Conservation (phyloP, 2,888 invertebrate genomes). For the Cantharis rustica region DNA sequence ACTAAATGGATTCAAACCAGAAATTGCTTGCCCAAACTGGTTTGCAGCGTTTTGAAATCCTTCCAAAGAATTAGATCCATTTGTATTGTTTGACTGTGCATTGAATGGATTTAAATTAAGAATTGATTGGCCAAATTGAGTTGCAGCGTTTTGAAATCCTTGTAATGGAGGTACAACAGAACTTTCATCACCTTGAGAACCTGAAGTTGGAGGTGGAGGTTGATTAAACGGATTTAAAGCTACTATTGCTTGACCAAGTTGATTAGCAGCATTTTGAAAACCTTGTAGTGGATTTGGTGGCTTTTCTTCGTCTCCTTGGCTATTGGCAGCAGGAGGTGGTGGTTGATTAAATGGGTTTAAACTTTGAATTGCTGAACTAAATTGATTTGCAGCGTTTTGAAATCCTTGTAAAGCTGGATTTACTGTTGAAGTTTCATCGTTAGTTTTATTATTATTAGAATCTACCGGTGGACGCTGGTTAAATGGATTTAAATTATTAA, state of each 20-base stretch:
- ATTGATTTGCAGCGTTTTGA: slow-evolving; percentile 25
- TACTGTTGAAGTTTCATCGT: slow-evolving; percentile 26
- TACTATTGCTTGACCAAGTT: not conserved
- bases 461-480: slow-evolving; percentile 20
- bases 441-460: slow-evolving; percentile 3
- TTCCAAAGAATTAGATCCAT: not conserved
- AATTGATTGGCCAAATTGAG: slow-evolving; percentile 14
- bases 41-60: not conserved
- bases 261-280: slow-evolving; percentile 19
- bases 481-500: slow-evolving; percentile 30
- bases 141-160: slow-evolving; percentile 25
- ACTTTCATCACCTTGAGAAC: slow-evolving; percentile 9
- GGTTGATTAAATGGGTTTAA: slow-evolving; percentile 24
- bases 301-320: slow-evolving; percentile 29
- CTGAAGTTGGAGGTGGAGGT: slow-evolving; percentile 5
- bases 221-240: slow-evolving; percentile 32
- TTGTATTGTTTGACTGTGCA: not conserved
- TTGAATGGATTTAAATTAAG: slow-evolving; percentile 10
- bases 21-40: not conserved
- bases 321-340: not conserved
- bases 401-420: slow-evolving; percentile 18
- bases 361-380: slow-evolving; percentile 21
- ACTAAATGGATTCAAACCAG: slow-evolving; percentile 30
- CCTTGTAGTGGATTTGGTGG: slow-evolving; percentile 21
- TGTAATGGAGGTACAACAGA: slow-evolving; percentile 14